A percentile compares a stretch with the other conserved stretches of the same genome.
Conservation (phyloP, 37 sponge, comb jelly and placozoan genomes). For the Ephydatia muelleri region DNA sequence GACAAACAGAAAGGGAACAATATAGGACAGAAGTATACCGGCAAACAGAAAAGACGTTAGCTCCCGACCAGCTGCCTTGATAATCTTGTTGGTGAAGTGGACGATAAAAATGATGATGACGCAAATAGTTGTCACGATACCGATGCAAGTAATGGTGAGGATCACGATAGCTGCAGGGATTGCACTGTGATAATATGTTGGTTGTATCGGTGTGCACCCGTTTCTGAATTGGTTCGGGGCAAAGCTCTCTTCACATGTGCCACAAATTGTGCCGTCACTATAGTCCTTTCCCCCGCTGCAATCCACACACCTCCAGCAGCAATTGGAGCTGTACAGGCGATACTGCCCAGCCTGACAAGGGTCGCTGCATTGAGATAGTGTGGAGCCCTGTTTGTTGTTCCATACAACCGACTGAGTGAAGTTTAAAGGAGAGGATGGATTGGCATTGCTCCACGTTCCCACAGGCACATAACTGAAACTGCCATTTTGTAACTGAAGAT, state of each 20-base stretch:
- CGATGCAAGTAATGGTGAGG: slow-evolving; percentile 20
- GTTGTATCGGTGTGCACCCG: slow-evolving; percentile 21
- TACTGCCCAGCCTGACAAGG: slow-evolving; percentile 25
- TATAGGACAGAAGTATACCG: slow-evolving; percentile 37
- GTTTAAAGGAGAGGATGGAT: neutral
- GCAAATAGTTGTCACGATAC: slow-evolving; percentile 3
- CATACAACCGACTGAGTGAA: neutral
- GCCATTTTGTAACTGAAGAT: slow-evolving; percentile 20
- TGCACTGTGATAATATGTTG: slow-evolving; percentile 6
- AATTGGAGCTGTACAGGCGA: slow-evolving; percentile 9
- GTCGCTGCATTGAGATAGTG: slow-evolving; percentile 34
- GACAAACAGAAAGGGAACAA: slow-evolving; percentile 34
- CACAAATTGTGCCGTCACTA: slow-evolving; percentile 22
- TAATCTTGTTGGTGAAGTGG: slow-evolving; percentile 16
- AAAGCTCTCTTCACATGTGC: slow-evolving; percentile 32
- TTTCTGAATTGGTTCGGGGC: slow-evolving; percentile 18
- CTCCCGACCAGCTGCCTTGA: slow-evolving; percentile 66
- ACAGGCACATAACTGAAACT: slow-evolving; percentile 6
- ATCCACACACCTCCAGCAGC: slow-evolving; percentile 50
- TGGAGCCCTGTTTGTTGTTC: neutral
- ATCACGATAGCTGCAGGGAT: slow-evolving; percentile 25
- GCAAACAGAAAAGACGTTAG: slow-evolving; percentile 34
- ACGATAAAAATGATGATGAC: slow-evolving; percentile 20
- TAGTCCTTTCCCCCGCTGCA: slow-evolving; percentile 20
- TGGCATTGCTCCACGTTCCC: slow-evolving; percentile 20